phyloP scores from a whole-genome alignment of 30 jellyfish, hydroid and myxozoan genomes.

The Aurelia sp. region DNA sequence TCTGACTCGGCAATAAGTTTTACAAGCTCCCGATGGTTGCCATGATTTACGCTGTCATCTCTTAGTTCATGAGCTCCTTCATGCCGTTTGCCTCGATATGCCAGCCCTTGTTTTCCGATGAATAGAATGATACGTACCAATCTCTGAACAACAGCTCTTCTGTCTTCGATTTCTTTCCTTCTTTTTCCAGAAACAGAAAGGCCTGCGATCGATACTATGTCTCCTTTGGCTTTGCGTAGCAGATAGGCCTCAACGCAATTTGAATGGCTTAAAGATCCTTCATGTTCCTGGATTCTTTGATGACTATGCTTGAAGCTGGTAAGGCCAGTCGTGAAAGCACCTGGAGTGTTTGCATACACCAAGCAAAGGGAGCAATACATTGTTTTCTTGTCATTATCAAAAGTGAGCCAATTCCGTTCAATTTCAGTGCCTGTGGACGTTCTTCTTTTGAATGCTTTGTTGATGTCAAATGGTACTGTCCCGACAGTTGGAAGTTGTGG shows the following conservation, averaged over 20 bases:
- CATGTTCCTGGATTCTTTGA: no score
- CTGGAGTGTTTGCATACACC: conserved; percentile 28
- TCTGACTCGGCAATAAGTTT: no score
- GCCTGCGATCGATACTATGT: no score
- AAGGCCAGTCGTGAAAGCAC: conserved; percentile 24
- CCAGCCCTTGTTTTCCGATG: conserved; percentile 39
- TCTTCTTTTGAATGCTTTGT: no score
- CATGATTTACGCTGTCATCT: background rate
- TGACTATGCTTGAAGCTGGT: conserved; percentile 27
- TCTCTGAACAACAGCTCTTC: conserved; percentile 41
- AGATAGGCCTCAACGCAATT: no score
- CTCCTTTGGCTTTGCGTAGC: no score
- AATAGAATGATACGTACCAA: conserved; percentile 9
- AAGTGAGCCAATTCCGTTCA: conserved; percentile 57
- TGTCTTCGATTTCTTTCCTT: no score
- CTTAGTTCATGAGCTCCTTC: conserved; percentile 50
- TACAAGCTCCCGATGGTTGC: background rate
- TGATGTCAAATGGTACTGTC: no score
- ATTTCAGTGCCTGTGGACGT: no score
- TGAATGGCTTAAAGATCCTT: no score
- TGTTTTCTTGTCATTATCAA: background rate
- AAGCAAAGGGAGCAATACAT: conserved; percentile 56
- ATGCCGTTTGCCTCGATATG: conserved; percentile 44
- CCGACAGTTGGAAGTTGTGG: no score
- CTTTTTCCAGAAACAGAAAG: no score